Evolutionary conservation across 2,113 vertebrate species (phyloP).

Genomic region (Entosphenus tridentatus): DNA sequence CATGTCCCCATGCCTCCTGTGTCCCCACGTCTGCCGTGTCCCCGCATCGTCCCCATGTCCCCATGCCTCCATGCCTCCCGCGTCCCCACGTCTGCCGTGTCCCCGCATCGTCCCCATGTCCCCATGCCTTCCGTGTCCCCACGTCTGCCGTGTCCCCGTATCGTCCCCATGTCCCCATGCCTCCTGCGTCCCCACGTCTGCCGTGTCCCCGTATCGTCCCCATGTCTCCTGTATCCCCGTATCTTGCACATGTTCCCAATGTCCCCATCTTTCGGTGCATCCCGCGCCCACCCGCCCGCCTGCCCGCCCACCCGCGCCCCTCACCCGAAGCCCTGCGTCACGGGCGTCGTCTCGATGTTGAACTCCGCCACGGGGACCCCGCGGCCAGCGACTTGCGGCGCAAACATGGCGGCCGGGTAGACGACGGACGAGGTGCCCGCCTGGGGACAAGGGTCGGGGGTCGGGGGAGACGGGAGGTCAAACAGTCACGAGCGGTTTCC

Average conservation of each 20-base stretch:
- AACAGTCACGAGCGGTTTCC: no score
- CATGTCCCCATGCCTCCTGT: neutral
- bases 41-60: neutral
- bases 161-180: neutral
- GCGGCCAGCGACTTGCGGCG: constrained; percentile 57
- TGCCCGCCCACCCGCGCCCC: neutral
- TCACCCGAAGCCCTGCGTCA: constrained; percentile 51
- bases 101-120: no score
- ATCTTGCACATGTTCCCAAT: neutral
- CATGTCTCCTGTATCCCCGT: neutral
- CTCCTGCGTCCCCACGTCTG: no score
- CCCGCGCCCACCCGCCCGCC: neutral
- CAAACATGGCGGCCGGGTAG: constrained; percentile 82
- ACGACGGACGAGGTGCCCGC: constrained; percentile 81
- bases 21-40: neutral
- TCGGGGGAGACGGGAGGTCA: neutral
- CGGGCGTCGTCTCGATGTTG: constrained; percentile 44
- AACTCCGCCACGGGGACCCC: constrained; percentile 78
- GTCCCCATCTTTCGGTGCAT: neutral
- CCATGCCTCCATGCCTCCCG: fast-evolving
- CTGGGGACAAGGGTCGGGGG: constrained; percentile 17
- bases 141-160: neutral
- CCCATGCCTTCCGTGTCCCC: no score
- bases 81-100: no score
- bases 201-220: neutral